Percentiles rank a stretch among this genome's conserved stretches.
Conservation (phyloP, 1,140 invertebrate species). For the Drosophila guanche region DNA sequence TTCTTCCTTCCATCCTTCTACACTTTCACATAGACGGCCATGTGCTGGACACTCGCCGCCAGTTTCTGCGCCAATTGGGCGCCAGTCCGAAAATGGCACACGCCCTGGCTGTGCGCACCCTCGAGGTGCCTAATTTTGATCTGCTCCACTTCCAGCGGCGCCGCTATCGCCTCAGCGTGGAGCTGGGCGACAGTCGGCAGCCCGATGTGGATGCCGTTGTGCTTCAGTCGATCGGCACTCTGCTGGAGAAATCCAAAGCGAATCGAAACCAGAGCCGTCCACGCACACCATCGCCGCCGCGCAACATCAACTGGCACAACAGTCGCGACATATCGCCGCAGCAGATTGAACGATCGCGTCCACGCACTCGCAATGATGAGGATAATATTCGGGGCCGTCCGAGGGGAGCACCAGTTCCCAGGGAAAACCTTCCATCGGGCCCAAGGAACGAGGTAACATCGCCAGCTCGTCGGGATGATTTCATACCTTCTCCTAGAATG, state of each 20-base stretch:
- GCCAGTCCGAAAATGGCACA: slow-evolving; percentile 42
- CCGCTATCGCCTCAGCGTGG: slow-evolving; percentile 30
- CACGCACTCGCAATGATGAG: neutral
- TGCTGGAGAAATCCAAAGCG: slow-evolving; percentile 13
- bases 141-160: slow-evolving; percentile 39
- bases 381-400: neutral
- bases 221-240: slow-evolving; percentile 15
- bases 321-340: neutral
- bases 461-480: too few relatives aligned
- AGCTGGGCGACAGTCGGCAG: slow-evolving; percentile 42
- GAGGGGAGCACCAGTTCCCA: neutral
- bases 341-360: slow-evolving; percentile 9
- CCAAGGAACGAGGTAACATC: too few relatives aligned
- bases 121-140: slow-evolving; percentile 44
- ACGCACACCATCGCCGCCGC: slow-evolving; percentile 44
- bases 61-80: slow-evolving; percentile 47
- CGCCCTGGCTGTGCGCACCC: slow-evolving; percentile 27
- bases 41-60: slow-evolving; percentile 37
- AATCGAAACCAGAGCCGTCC: slow-evolving; percentile 1
- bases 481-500: too few relatives aligned
- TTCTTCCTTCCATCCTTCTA: neutral
- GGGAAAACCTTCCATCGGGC: too few relatives aligned
- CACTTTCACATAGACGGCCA: neutral
- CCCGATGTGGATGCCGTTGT: slow-evolving; percentile 34
- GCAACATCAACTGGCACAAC: slow-evolving; percentile 59